Percentiles rank a stretch among this genome's conserved stretches.
phyloP scores from a whole-genome alignment of 2,113 vertebrate species.

The Cercopithecus mona region DNA sequence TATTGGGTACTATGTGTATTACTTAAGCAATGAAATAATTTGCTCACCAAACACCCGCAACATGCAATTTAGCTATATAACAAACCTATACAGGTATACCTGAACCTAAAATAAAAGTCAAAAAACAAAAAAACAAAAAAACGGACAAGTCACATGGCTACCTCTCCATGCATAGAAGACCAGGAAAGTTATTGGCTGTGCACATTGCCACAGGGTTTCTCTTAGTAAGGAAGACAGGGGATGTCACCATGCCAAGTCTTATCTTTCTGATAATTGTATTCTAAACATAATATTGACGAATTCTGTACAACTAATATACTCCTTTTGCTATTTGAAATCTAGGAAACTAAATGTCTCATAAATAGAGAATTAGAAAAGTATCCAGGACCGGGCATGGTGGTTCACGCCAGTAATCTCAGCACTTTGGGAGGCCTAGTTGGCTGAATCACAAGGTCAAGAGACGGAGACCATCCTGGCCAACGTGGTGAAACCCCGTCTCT shows the following conservation, averaged over 20 bases:
- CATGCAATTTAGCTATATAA: too few species aligned
- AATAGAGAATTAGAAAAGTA: background rate
- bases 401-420: too few species aligned
- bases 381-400: rapidly evolving
- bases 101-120: too few species aligned
- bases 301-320: background rate
- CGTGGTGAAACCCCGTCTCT: too few species aligned
- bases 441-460: too few species aligned
- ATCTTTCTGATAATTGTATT: background rate
- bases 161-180: background rate
- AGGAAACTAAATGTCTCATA: background rate
- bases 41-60: too few species aligned
- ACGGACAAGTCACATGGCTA: background rate
- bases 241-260: background rate
- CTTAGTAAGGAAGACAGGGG: background rate
- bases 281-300: background rate
- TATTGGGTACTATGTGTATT: too few species aligned
- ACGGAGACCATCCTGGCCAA: too few species aligned
- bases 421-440: too few species aligned
- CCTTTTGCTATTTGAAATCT: background rate
- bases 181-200: background rate
- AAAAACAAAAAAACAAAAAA: background rate
- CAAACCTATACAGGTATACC: too few species aligned
- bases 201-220: background rate
- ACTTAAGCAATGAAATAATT: too few species aligned